These are phyloP conservation scores for Pyrrhia umbra DNA, from an alignment of 2,888 invertebrate genomes.

Conservation along the genomic window DNA sequence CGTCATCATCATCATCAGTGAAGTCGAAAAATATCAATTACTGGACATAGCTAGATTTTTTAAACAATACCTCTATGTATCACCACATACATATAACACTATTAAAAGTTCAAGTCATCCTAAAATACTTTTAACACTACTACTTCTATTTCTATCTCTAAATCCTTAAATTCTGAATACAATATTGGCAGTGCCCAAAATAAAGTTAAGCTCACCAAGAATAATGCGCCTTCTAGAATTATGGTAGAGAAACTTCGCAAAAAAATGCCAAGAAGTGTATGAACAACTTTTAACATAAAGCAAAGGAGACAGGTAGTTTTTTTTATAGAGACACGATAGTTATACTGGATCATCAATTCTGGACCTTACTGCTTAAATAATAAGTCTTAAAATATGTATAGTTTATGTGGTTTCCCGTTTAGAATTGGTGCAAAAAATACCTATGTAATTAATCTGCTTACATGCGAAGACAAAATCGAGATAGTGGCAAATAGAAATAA, in stretches of 20 bases:
- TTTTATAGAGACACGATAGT: slow-evolving; percentile 43
- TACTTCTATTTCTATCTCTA: no score
- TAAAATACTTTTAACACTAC: no score
- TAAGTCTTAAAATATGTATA: slow-evolving; percentile 4
- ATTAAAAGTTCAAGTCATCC: no score
- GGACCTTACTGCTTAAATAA: slow-evolving; percentile 23
- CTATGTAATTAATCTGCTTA: not conserved
- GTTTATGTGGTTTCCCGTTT: slow-evolving; percentile 14
- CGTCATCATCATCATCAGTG: no score
- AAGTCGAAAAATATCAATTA: no score
- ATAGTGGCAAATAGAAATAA: not conserved
- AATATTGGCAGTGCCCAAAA: slow-evolving; percentile 38
- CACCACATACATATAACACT: no score
- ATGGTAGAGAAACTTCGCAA: slow-evolving; percentile 53
- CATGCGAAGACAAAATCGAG: not conserved
- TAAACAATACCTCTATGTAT: no score
- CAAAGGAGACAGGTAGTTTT: slow-evolving; percentile 58
- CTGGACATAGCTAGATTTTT: no score
- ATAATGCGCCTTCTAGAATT: slow-evolving; percentile 34
- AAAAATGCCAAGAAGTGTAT: slow-evolving; percentile 56
- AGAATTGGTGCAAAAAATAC: slow-evolving; percentile 21
- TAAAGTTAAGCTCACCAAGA: slow-evolving; percentile 22
- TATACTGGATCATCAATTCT: slow-evolving; percentile 24
- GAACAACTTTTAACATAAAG: slow-evolving; percentile 60
- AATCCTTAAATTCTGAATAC: slow-evolving; percentile 20